Conservation (phyloP, 2,113 vertebrate genomes). For the Cololabis saira region DNA sequence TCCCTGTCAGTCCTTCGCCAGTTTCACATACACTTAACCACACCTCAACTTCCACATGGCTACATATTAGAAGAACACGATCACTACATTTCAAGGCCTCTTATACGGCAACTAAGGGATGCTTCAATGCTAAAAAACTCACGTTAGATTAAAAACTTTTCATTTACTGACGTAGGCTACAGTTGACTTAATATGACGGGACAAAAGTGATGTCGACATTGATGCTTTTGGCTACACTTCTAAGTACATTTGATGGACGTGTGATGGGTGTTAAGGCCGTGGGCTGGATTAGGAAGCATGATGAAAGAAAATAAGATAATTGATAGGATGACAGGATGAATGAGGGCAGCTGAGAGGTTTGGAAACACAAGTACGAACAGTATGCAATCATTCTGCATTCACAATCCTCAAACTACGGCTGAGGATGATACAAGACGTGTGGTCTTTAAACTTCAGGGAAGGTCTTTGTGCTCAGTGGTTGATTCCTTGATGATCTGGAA, state of each 20-base stretch:
- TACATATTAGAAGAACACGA: slow-evolving; percentile 38
- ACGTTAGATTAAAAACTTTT: slow-evolving; percentile 16
- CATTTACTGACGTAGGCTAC: slow-evolving; percentile 4
- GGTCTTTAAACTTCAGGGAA: slow-evolving; percentile 63
- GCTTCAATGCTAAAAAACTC: slow-evolving; percentile 24
- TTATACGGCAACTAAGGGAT: slow-evolving; percentile 37
- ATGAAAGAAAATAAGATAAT: background rate
- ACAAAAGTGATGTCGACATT: background rate
- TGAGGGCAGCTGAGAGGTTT: slow-evolving; percentile 29
- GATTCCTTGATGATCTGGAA: slow-evolving; percentile 85
- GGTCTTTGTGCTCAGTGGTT: slow-evolving; percentile 80
- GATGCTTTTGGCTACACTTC: background rate
- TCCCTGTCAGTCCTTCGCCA: slow-evolving; percentile 18
- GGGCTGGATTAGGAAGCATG: slow-evolving; percentile 1
- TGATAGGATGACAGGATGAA: background rate
- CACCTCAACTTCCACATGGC: slow-evolving; percentile 42
- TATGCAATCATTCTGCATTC: background rate
- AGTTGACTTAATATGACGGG: background rate
- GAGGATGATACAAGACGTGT: slow-evolving; percentile 1
- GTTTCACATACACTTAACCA: slow-evolving; percentile 58
- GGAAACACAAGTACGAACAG: slow-evolving; percentile 10
- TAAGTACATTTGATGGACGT: slow-evolving; percentile 3
- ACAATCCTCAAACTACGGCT: slow-evolving; percentile 11
- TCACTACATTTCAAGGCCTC: slow-evolving; percentile 44
- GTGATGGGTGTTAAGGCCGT: background rate